Percentiles rank a stretch among this genome's conserved stretches.
Conservation (phyloP, 2,888 invertebrate genomes). For the Agrotis segetum region DNA sequence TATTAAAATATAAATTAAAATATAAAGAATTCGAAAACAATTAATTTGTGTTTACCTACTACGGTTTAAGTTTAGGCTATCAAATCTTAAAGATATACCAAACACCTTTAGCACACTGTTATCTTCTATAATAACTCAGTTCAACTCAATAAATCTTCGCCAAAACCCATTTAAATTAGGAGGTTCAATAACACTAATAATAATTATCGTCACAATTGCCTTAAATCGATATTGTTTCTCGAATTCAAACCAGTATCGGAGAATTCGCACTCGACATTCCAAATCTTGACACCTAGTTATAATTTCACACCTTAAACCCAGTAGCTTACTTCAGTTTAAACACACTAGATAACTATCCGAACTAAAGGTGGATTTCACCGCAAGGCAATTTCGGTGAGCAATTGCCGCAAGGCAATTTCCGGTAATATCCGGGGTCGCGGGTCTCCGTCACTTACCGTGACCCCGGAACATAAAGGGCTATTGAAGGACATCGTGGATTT, state of each 20-base stretch:
- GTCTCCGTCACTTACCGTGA: too few relatives aligned
- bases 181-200: constrained; percentile 39
- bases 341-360: constrained; percentile 46
- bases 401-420: too few relatives aligned
- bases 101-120: constrained; percentile 15
- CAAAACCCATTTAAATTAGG: constrained; percentile 38
- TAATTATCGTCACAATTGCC: constrained; percentile 37
- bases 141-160: constrained; percentile 20
- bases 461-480: too few relatives aligned
- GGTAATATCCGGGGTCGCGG: too few relatives aligned
- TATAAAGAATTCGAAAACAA: too few relatives aligned
- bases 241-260: constrained; percentile 53
- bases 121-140: constrained; percentile 22
- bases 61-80: neutral
- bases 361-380: neutral
- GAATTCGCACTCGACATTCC: constrained; percentile 60
- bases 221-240: constrained; percentile 55
- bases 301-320: constrained; percentile 51
- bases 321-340: constrained; percentile 52
- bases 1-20: too few relatives aligned
- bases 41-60: neutral
- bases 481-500: too few relatives aligned
- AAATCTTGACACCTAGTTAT: constrained; percentile 42
- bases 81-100: neutral
- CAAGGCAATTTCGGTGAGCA: too few relatives aligned